Conservation (phyloP, 1,140 invertebrate genomes). For the Leptopilina clavipes region DNA sequence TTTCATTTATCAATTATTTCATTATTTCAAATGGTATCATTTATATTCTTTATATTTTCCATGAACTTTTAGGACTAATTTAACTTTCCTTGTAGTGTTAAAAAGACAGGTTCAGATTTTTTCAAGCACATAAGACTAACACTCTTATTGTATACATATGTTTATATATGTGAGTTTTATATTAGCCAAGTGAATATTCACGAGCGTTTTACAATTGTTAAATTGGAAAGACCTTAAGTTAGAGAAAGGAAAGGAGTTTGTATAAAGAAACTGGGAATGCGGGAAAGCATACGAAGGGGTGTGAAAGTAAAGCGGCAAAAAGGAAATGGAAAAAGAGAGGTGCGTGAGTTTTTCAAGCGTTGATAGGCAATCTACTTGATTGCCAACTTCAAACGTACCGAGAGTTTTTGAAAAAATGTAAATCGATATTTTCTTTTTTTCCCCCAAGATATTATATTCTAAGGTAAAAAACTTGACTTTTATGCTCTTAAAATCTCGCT, state of each 20-base stretch:
- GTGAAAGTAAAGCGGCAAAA: slow-evolving; percentile 48
- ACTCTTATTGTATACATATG: neutral
- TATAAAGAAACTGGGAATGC: slow-evolving; percentile 50
- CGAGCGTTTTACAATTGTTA: slow-evolving; percentile 17
- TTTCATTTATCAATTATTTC: no score
- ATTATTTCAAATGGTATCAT: no score
- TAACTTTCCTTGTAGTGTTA: no score
- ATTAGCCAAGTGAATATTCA: slow-evolving; percentile 1
- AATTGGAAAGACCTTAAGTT: slow-evolving; percentile 44
- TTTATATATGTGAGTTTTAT: neutral
- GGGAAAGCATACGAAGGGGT: slow-evolving; percentile 41
- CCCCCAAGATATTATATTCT: no score
- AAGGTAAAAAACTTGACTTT: slow-evolving; percentile 41
- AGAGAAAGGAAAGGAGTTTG: slow-evolving; percentile 41
- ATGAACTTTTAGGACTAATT: no score
- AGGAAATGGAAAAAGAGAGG: slow-evolving; percentile 50
- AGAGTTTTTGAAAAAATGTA: slow-evolving; percentile 55
- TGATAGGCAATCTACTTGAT: slow-evolving; percentile 75
- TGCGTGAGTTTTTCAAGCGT: slow-evolving; percentile 60
- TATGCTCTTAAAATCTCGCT: slow-evolving; percentile 38
- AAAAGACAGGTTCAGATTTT: neutral
- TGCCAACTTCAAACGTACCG: slow-evolving; percentile 72
- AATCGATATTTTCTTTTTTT: slow-evolving; percentile 17
- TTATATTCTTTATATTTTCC: no score
- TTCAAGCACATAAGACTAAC: neutral